Conservation (phyloP, 53 echinoderm and acorn worm genomes). For the Apostichopus leukothele region DNA sequence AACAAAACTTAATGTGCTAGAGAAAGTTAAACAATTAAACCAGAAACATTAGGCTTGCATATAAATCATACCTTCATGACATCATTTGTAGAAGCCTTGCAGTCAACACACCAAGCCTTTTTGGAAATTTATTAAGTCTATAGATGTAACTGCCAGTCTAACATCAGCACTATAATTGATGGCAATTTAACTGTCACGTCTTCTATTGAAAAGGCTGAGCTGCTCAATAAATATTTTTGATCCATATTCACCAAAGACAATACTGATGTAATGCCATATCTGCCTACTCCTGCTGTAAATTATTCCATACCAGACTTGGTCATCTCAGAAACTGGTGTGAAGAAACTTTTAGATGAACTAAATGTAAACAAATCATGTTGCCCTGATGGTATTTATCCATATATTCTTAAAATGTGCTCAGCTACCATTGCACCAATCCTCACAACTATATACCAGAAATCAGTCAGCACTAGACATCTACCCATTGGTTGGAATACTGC, state of each 20-base stretch:
- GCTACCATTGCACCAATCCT: background rate
- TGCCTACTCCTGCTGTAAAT: background rate
- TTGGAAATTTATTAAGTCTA: background rate
- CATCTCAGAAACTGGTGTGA: background rate
- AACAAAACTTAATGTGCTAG: no score
- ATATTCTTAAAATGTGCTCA: background rate
- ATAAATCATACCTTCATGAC: no score
- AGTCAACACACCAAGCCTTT: background rate
- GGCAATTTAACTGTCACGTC: background rate
- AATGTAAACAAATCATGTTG: background rate
- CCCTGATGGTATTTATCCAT: background rate
- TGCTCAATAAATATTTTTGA: background rate
- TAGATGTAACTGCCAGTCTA: background rate
- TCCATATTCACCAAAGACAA: background rate
- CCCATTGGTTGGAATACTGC: no score
- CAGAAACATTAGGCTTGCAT: no score
- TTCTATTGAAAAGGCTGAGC: background rate
- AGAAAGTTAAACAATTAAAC: no score
- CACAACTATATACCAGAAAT: background rate
- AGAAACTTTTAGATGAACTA: background rate
- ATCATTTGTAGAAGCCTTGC: no score
- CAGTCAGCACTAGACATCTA: background rate
- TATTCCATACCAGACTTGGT: background rate
- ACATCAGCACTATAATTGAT: no score
- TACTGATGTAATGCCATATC: background rate